Evolutionary conservation across 64 coral and sea anemone species (phyloP).

Genomic region (Trachythela sp.): DNA sequence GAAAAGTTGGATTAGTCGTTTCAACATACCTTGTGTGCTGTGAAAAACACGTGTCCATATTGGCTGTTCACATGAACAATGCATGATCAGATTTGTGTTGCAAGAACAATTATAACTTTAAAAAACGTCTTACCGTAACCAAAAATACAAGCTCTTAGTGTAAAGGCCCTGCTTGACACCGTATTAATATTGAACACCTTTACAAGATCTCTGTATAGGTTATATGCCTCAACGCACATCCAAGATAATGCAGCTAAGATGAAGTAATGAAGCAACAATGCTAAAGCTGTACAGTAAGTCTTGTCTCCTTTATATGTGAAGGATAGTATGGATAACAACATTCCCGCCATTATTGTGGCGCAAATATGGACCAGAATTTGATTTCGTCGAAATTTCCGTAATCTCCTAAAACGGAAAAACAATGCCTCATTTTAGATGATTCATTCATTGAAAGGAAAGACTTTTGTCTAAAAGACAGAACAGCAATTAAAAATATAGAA

Average conservation of each 20-base stretch:
- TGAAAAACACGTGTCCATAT: no score
- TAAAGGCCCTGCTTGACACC: not conserved
- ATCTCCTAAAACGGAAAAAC: not conserved
- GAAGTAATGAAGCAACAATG: not conserved
- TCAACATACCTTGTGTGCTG: no score
- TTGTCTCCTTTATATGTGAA: not conserved
- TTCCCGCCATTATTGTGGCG: not conserved
- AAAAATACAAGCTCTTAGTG: not conserved
- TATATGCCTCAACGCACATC: slow-evolving; percentile 15
- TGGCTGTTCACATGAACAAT: no score
- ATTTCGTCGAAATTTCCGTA: slow-evolving; percentile 11
- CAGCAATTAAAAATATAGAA: no score
- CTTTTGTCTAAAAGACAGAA: no score
- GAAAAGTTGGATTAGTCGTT: not conserved
- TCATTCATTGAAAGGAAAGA: no score
- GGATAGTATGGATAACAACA: not conserved
- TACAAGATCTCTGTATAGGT: not conserved
- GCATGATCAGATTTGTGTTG: no score
- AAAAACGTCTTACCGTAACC: not conserved
- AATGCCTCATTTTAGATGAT: no score
- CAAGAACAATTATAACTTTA: not conserved
- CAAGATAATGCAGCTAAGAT: not conserved
- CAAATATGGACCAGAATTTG: slow-evolving; percentile 20
- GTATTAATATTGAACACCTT: not conserved
- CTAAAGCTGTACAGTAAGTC: not conserved